Evolutionary conservation across 2,888 invertebrate species (phyloP).

Genomic region (Eupeodes luniger): DNA sequence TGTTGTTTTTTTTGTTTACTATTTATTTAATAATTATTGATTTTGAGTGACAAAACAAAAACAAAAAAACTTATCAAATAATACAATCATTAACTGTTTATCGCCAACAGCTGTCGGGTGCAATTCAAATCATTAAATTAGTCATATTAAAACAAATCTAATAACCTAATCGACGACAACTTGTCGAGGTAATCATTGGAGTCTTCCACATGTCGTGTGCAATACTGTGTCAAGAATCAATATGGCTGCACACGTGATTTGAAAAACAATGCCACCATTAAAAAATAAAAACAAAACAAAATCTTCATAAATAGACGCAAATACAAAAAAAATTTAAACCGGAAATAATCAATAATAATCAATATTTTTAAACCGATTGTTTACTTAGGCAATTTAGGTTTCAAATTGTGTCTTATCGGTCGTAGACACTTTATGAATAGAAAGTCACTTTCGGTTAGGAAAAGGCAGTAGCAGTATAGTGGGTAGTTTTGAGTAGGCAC

Average conservation of each 20-base stretch:
- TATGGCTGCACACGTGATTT: slow-evolving; percentile 65
- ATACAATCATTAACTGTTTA: neutral
- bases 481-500: no score
- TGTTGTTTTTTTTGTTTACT: neutral
- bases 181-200: neutral
- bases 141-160: neutral
- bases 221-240: slow-evolving; percentile 53
- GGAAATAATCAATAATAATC: slow-evolving; percentile 20
- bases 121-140: slow-evolving; percentile 7
- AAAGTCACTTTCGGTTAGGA: neutral
- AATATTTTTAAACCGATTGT: neutral
- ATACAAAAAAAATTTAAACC: neutral
- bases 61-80: slow-evolving; percentile 7
- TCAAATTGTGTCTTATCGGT: slow-evolving; percentile 3
- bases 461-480: no score
- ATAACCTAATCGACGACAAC: slow-evolving; percentile 27
- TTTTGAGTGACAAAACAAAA: slow-evolving; percentile 17
- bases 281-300: neutral
- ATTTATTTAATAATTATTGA: neutral
- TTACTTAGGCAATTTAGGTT: neutral
- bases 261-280: slow-evolving; percentile 9
- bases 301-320: neutral
- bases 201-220: slow-evolving; percentile 62
- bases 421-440: slow-evolving; percentile 12
- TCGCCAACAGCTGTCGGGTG: neutral